These are phyloP conservation scores for Urocolius indicus DNA, from an alignment of 2,113 vertebrate genomes.

Conservation along the genomic window DNA sequence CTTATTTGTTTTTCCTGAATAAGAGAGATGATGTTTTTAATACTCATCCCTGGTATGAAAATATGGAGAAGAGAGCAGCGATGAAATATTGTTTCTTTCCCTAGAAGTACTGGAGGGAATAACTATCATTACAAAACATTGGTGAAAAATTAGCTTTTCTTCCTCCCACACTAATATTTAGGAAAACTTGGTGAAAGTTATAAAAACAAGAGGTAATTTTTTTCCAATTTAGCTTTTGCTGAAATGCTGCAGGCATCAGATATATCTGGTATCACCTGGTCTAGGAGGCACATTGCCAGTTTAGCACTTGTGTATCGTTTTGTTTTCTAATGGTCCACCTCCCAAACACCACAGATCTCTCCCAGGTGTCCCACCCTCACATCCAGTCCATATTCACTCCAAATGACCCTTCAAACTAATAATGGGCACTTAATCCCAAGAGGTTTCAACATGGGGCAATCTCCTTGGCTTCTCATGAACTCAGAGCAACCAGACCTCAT, in stretches of 20 bases:
- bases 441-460: neutral
- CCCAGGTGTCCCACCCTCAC: neutral
- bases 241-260: neutral
- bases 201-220: neutral
- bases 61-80: neutral
- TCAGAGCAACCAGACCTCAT: neutral
- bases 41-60: neutral
- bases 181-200: constrained; percentile 38
- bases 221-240: constrained; percentile 25
- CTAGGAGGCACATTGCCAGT: neutral
- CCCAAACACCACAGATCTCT: neutral
- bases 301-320: neutral
- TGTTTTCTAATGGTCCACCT: neutral
- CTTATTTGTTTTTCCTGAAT: constrained; percentile 28
- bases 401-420: neutral
- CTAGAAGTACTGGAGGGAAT: constrained; percentile 41
- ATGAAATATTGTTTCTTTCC: constrained; percentile 41
- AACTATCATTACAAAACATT: constrained; percentile 37
- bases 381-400: neutral
- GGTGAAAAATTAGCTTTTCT: constrained; percentile 56
- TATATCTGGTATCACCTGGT: neutral
- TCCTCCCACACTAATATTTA: constrained; percentile 44
- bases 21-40: neutral
- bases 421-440: neutral
- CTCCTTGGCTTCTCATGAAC: neutral